Evolutionary conservation across 2,113 vertebrate genomes (phyloP), one percentile per base, ranked within the genome.

Genomic region (Aramus guarauna): DNA sequence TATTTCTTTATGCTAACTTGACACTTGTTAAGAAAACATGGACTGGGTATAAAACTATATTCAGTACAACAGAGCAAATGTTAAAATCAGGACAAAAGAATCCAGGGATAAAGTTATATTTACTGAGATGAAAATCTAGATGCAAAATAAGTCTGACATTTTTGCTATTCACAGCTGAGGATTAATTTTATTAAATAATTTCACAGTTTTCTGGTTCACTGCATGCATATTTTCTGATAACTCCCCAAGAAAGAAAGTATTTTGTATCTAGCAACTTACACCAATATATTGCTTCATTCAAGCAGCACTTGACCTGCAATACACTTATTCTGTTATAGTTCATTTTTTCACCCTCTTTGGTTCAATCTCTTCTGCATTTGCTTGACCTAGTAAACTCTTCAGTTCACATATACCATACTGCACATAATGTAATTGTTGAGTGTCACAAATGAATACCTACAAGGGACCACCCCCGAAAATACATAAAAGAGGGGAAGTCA

Each of bases 161-260:
- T 97, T 95, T 95, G 93, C 64, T 92, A 92, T 94, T 94, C 95
- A 71, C 85, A 92, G 83, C 52, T 6, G 37, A 86, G 89, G 89
- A 96, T 91, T 94, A 92, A 94, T 96, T 79, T 81, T 94, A 93
- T 96, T 97, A 92, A 95, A 92, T 85, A 94, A 67, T 93, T 88
- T 80, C 22, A 7, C 82, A 67, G 71, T 86, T 95, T 94, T 97
- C 94, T 91, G 79, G 76, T 95, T 94, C 92, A 85, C 16, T 84
- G 59, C 86, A 67, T 92, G 53, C 92, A 47, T 68, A 53, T 92
- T 94, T 85, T 94, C 82, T 72, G 80, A 67, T 77, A 96, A 91
- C 71, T 95, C 50, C 88, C 92, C 60, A 76, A 83, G 87, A 94
- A 80, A 72, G 72, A 66, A 93, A 94, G 53, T 93, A 80, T 73